Conservation (phyloP, 2,113 vertebrate genomes). For the Hucho hucho region DNA sequence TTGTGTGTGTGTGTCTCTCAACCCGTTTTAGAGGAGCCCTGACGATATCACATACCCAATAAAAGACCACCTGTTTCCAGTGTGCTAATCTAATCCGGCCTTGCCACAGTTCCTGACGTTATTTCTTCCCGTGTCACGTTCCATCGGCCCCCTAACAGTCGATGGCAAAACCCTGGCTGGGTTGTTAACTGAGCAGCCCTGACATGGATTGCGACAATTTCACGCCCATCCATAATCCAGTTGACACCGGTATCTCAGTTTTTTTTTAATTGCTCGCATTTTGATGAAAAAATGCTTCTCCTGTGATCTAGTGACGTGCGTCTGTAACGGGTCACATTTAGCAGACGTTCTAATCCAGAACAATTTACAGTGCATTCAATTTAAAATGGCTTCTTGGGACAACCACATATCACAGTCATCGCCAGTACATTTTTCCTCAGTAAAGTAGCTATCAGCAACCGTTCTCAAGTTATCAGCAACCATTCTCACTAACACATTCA, state of each 20-base stretch:
- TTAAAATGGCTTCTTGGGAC: no score
- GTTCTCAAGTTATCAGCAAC: no score
- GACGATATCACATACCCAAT: conserved; percentile 72
- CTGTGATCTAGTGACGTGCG: no score
- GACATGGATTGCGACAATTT: conserved; percentile 71
- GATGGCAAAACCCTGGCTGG: conserved; percentile 51
- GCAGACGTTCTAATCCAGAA: no score
- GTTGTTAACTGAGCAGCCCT: conserved; percentile 66
- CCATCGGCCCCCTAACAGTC: conserved; percentile 37
- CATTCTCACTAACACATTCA: no score
- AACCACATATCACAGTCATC: no score
- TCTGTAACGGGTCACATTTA: conserved; percentile 25
- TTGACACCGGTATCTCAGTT: conserved; percentile 63
- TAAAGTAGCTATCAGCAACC: no score
- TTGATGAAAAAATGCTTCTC: no score
- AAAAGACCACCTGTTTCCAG: conserved; percentile 76
- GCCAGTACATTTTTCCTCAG: no score
- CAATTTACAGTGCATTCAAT: no score
- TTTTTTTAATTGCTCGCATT: conserved; percentile 58
- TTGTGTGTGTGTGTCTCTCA: conserved; percentile 40
- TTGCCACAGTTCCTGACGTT: conserved; percentile 51
- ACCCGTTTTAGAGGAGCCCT: conserved; percentile 60
- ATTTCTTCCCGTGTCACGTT: conserved; percentile 65
- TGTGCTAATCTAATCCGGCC: conserved; percentile 74
- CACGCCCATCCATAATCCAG: conserved; percentile 69